Conservation (phyloP, 2,113 vertebrate genomes). For the Hassar affinis region DNA sequence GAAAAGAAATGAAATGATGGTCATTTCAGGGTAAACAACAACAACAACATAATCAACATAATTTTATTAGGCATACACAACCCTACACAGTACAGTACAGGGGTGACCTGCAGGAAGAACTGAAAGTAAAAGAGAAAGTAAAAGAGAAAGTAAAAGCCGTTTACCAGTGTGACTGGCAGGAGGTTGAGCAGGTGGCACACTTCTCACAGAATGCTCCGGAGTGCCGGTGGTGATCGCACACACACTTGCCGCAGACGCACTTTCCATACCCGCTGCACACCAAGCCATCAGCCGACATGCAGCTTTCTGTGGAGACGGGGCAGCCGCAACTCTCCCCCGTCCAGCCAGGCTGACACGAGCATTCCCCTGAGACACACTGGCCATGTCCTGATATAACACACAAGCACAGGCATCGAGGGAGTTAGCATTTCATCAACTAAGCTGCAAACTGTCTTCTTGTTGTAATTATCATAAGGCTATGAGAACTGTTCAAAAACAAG, state of each 20-base stretch:
- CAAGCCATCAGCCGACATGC: constrained; percentile 77
- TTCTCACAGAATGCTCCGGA: constrained; percentile 87
- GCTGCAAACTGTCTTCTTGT: background rate
- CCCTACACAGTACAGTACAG: background rate
- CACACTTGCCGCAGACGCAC: constrained; percentile 87
- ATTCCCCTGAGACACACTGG: constrained; percentile 82
- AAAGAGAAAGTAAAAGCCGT: background rate
- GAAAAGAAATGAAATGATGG: background rate
- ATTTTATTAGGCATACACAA: background rate
- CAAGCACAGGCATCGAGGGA: background rate
- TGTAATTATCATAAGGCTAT: background rate
- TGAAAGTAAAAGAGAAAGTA: background rate
- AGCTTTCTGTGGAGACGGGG: constrained; percentile 73
- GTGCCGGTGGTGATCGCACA: constrained; percentile 78
- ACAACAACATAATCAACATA: too few relatives aligned
- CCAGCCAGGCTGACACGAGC: constrained; percentile 84
- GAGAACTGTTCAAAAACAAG: background rate
- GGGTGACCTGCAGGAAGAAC: background rate
- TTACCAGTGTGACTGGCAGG: constrained; percentile 87
- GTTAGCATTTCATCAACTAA: background rate
- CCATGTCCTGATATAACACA: constrained; percentile 78
- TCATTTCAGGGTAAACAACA: background rate
- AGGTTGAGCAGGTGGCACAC: constrained; percentile 81
- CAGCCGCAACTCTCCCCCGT: constrained; percentile 87
- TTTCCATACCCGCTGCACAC: constrained; percentile 85